These are phyloP conservation scores for Hippoglossus stenolepis DNA, from an alignment of 2,113 vertebrate species.

Conservation along the genomic window DNA sequence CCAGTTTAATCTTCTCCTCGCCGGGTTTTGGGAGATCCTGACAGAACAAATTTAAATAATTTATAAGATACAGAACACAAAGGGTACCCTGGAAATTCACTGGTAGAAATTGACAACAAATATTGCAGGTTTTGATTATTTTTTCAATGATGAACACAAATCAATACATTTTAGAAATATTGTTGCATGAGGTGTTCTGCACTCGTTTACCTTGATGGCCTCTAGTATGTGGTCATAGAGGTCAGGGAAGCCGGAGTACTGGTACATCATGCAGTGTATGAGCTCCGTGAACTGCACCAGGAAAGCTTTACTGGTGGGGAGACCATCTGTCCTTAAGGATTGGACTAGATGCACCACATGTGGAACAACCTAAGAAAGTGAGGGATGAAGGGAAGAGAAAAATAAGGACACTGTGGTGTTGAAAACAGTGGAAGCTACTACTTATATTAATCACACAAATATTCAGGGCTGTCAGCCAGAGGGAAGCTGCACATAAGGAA, in stretches of 20 bases:
- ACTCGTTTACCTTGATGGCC: constrained; percentile 89
- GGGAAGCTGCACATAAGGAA: constrained; percentile 24
- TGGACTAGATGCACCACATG: constrained; percentile 89
- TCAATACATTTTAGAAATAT: too few species aligned
- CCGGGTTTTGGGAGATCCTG: constrained; percentile 93
- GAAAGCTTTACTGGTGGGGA: constrained; percentile 90
- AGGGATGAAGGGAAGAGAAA: constrained; percentile 5
- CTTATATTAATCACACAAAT: constrained; percentile 32
- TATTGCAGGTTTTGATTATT: too few species aligned
- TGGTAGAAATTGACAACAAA: too few species aligned
- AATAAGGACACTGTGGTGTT: background rate
- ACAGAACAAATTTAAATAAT: constrained; percentile 1
- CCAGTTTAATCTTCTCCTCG: constrained; percentile 95
- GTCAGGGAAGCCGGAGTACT: constrained; percentile 98
- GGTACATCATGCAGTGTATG: constrained; percentile 99
- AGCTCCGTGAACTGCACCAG: constrained; percentile 91
- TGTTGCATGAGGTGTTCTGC: background rate
- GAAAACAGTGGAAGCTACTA: background rate
- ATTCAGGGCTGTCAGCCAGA: constrained; percentile 18
- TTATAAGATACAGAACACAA: background rate
- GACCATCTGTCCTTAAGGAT: constrained; percentile 89
- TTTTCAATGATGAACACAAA: too few species aligned
- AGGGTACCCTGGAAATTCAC: too few species aligned
- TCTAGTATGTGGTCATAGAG: constrained; percentile 97
- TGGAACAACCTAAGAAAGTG: constrained; percentile 87